Conservation (phyloP, 2,888 invertebrate genomes). For the Chironomus riparius region DNA sequence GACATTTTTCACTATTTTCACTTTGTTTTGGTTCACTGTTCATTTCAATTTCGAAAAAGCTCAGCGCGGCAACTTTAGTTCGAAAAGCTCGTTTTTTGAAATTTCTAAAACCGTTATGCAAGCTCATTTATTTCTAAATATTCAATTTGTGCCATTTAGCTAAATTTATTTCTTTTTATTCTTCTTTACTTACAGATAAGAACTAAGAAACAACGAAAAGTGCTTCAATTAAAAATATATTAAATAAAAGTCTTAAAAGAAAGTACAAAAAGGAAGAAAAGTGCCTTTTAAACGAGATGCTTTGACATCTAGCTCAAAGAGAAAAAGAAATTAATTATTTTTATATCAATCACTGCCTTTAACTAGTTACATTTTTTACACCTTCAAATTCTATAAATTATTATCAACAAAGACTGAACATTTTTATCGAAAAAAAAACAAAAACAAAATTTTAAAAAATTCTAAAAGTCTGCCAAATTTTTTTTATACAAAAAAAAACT, state of each 20-base stretch:
- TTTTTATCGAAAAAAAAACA: not conserved
- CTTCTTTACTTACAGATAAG: constrained; percentile 22
- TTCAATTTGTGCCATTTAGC: not conserved
- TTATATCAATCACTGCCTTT: constrained; percentile 20
- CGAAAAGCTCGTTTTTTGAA: too few relatives aligned
- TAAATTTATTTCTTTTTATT: not conserved
- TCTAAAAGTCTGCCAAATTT: not conserved
- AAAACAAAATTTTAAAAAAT: not conserved
- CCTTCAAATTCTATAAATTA: not conserved
- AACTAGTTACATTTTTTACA: not conserved
- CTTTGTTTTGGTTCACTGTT: not conserved
- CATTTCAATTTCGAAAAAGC: not conserved
- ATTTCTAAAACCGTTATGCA: too few relatives aligned
- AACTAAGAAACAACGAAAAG: constrained; percentile 13
- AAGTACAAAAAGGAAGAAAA: not conserved
- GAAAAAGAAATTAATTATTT: not conserved
- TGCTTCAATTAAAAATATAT: constrained; percentile 13
- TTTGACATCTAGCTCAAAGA: not conserved
- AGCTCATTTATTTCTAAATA: too few relatives aligned
- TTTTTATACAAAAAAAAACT: not conserved
- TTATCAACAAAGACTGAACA: not conserved
- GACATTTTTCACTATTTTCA: constrained; percentile 1
- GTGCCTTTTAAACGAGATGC: not conserved
- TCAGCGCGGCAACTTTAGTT: too few relatives aligned
- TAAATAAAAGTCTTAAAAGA: not conserved